phyloP scores from a whole-genome alignment of 2,113 vertebrate species.

The Montifringilla adamsi region DNA sequence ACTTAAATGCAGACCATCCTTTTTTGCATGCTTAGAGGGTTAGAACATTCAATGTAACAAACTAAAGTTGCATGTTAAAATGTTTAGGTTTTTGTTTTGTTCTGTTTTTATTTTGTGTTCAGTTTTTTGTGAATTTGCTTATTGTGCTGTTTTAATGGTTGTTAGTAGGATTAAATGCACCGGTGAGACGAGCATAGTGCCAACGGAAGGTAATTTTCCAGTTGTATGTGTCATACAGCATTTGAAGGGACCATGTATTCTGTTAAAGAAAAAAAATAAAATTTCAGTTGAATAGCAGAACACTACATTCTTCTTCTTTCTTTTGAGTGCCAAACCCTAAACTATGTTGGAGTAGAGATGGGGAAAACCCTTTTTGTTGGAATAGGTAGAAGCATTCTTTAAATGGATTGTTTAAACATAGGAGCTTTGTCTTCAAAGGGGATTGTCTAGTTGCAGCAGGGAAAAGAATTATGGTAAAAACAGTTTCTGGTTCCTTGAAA shows the following conservation, averaged over 20 bases:
- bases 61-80: constrained; percentile 85
- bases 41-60: constrained; percentile 84
- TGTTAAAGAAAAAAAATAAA: constrained; percentile 59
- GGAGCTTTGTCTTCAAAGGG: constrained; percentile 51
- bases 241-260: constrained; percentile 82
- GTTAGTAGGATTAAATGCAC: constrained; percentile 80
- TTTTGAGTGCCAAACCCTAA: constrained; percentile 76
- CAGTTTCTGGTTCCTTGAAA: constrained; percentile 83
- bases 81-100: constrained; percentile 77
- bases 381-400: constrained; percentile 46
- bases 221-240: constrained; percentile 83
- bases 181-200: constrained; percentile 77
- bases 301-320: constrained; percentile 64
- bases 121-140: constrained; percentile 82
- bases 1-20: constrained; percentile 81
- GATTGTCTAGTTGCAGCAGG: constrained; percentile 42
- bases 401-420: constrained; percentile 24
- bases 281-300: constrained; percentile 44
- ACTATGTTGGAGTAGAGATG: constrained; percentile 48
- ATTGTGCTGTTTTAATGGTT: constrained; percentile 80
- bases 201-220: constrained; percentile 79
- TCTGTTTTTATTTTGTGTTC: constrained; percentile 73
- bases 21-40: constrained; percentile 86
- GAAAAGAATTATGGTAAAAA: constrained; percentile 20
- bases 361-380: constrained; percentile 44